These are phyloP conservation scores for Phainopepla nitens DNA, from an alignment of 2,113 vertebrate genomes.

Conservation along the genomic window DNA sequence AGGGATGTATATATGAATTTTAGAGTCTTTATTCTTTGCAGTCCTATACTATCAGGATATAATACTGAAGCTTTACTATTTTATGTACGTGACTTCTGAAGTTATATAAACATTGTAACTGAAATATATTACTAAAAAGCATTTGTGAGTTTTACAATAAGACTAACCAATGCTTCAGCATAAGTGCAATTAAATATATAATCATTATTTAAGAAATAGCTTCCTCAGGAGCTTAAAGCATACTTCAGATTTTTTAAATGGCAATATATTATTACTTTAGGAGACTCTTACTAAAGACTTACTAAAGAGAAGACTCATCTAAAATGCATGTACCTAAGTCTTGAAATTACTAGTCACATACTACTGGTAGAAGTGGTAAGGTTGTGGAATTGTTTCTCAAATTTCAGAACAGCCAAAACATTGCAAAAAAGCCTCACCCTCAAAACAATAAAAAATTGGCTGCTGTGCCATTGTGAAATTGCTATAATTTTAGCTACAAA, in stretches of 20 bases:
- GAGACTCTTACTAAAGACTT: neutral
- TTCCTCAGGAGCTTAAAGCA: neutral
- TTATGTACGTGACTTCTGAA: neutral
- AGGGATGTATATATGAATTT: neutral
- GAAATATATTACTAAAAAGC: neutral
- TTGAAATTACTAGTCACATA: neutral
- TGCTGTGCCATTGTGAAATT: neutral
- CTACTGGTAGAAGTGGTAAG: neutral
- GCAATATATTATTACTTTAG: neutral
- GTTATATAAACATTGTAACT: neutral
- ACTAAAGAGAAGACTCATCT: neutral
- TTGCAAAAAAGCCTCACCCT: neutral
- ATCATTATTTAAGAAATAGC: neutral
- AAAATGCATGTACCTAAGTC: neutral
- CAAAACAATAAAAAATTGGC: neutral
- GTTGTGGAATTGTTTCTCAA: neutral
- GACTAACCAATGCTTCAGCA: neutral
- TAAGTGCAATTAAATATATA: neutral
- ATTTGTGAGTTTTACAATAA: neutral
- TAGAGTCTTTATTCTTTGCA: neutral
- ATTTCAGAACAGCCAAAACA: neutral
- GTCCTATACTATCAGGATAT: neutral
- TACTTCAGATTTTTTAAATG: neutral
- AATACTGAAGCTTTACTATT: neutral
- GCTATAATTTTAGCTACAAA: neutral